phyloP scores from a whole-genome alignment of 2,113 vertebrate species.

The Platanista minor region DNA sequence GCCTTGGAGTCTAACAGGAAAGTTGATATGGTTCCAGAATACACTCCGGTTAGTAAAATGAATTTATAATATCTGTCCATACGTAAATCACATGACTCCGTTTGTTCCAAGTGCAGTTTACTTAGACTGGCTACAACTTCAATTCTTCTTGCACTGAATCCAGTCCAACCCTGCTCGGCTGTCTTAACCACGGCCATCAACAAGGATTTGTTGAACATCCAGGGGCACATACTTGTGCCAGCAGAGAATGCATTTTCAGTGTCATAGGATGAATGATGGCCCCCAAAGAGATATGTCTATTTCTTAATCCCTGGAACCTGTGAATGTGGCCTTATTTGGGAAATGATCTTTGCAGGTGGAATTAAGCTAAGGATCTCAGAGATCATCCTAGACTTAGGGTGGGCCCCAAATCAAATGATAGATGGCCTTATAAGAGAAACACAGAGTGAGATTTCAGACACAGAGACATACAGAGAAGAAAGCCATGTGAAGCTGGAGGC shows the following conservation, averaged over 20 bases:
- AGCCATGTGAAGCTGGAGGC: accelerated
- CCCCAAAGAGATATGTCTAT: neutral
- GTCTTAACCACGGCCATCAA: neutral
- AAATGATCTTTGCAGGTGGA: neutral
- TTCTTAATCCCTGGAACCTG: neutral
- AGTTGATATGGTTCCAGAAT: neutral
- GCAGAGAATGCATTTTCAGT: neutral
- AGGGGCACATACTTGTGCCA: neutral
- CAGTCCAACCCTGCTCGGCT: neutral
- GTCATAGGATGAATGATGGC: neutral
- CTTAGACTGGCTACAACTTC: neutral
- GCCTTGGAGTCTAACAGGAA: neutral
- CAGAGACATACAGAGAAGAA: neutral
- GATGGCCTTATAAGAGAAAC: neutral
- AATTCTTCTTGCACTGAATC: neutral
- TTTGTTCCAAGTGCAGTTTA: neutral
- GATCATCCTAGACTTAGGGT: neutral
- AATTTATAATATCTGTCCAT: neutral
- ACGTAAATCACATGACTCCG: neutral
- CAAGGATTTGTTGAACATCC: neutral
- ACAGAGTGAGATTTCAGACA: neutral
- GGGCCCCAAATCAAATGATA: neutral
- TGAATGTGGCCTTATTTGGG: neutral
- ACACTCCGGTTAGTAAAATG: neutral
- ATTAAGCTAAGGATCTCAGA: neutral